phyloP scores from a whole-genome alignment of 2,113 vertebrate species.

The Argyrosomus japonicus region DNA sequence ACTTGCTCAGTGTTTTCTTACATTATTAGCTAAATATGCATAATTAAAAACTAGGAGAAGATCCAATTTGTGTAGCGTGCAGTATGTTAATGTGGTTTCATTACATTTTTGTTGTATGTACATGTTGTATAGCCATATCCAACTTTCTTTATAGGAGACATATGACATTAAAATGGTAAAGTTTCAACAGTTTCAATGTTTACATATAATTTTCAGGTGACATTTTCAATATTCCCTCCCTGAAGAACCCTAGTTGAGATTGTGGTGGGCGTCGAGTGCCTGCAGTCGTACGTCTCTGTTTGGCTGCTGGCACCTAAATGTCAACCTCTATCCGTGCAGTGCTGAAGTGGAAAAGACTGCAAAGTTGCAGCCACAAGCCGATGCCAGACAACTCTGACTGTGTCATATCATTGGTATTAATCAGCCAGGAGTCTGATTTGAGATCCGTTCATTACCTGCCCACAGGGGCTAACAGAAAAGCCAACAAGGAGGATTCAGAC shows the following conservation, averaged over 20 bases:
- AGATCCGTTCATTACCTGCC: constrained; percentile 63
- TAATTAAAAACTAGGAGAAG: neutral
- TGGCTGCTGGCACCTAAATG: constrained; percentile 65
- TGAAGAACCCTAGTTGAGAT: constrained; percentile 43
- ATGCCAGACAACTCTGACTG: constrained; percentile 45
- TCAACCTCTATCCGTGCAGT: constrained; percentile 47
- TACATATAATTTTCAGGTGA: constrained; percentile 60
- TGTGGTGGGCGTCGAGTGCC: constrained; percentile 40
- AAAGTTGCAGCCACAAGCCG: constrained; percentile 39
- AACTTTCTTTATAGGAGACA: neutral
- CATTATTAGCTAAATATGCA: neutral
- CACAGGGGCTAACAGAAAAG: constrained; percentile 34
- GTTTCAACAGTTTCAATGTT: constrained; percentile 34
- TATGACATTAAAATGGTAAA: constrained; percentile 8
- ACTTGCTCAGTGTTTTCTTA: neutral
- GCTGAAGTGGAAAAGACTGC: constrained; percentile 36
- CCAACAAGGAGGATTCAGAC: constrained; percentile 37
- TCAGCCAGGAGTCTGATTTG: constrained; percentile 50
- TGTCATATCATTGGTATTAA: constrained; percentile 58
- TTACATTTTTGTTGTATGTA: neutral
- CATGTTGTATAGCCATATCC: neutral
- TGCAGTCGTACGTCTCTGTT: constrained; percentile 46
- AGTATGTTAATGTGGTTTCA: neutral
- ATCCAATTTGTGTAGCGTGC: neutral
- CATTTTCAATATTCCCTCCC: constrained; percentile 60